Base-by-base conservation (phyloP, 2,797 vertebrate genomes). In the Parauchenoglanis punctatus region DNA sequence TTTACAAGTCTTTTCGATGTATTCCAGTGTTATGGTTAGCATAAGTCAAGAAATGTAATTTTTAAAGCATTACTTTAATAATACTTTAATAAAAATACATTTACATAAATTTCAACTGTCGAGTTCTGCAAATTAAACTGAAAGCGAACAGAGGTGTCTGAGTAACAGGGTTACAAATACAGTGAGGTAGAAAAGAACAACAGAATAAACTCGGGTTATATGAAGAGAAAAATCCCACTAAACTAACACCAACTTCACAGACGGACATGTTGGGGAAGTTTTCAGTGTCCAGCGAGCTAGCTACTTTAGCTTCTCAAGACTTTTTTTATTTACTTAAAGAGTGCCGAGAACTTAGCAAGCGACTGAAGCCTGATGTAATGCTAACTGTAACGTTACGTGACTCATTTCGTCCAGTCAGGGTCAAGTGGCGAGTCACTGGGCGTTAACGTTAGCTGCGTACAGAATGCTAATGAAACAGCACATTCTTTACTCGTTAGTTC, bases 401-500 rank as follows among this genome's bases (percentile, higher is more conserved):
- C 46, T 83, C n/a, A 54, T 54, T 23, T 31, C 7, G 15, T 10
- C n/a, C 44, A 67, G 44, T 67, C 6, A 28, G 13, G 61, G 40
- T 46, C 78, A n/a, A 25, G 59, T 28, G 54, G 31, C 54, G 56
- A 61, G 35, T 17, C 58, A 44, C 35, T 81, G 81, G 46, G 81
- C 61, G 81, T 67, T 28, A 82, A 11, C 59, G 3, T 20, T 20
- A 17, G 44, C 78, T 35, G 77, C 1, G 8, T 70, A 15, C 65
- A 59, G 54, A 35, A 56, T 20, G 46, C 23, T 15, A 59, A 70
- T 10, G 78, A 81, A 81, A 46, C 35, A 28, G 59, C 77, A 20
- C 31, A 81, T 59, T 73, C 54, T 35, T 49, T n/a, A 20, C 52
- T 40, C 11, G 4, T 77, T 77, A 61, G 80, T 82, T 82, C 63